Base-by-base conservation (phyloP, 2,888 invertebrate species). In the Germaria angustata region DNA sequence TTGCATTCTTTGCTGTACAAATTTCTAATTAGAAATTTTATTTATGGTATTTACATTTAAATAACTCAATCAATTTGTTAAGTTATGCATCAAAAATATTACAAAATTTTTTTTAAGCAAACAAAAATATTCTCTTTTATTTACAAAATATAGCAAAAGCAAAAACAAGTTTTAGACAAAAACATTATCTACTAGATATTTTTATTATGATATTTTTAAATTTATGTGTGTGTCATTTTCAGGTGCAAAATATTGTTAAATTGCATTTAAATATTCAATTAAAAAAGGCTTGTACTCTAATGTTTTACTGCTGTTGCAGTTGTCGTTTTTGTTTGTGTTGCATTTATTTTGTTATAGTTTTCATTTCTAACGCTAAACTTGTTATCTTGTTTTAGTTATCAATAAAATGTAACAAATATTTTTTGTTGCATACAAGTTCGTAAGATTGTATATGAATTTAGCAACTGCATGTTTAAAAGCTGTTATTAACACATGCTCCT, bases 181-280 rank as follows among this genome's bases (percentile, higher is more conserved):
- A 24, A 49, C 4, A 34, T 32, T 22, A 32, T 17, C 11, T 7
- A 20, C 34, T 9, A 20, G 13, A 17, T n/a, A 63, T 61, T 55
- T 51, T 55, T 51, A 22, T 63, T 53, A 15, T 13, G 9, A 20
- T 34, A n/a, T 55, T 22, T 15, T 11, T 59, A 13, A 36, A 34
- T 77, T 34, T 53, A 24, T 63, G 32, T 66, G 57, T 73, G 22
- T 82, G 75, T 82, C 75, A 79, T 51, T 71, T 79, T 82, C 82
- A 82, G 79, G 82, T 82, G 79, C 82, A 82, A 82, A 82, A 79
- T 82, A 82, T 82, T 79, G 79, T 82, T 82, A 82, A 82, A 82
- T 79, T 82, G 71, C 79, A 79, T 82, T 79, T 79, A 82, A 82
- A 82, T 82, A 82, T 82, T 82, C 82, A 82, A 82, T 82, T 82